These are phyloP conservation scores for Hemicrepidius hirtus DNA, from an alignment of 2,888 invertebrate genomes.

Conservation along the genomic window DNA sequence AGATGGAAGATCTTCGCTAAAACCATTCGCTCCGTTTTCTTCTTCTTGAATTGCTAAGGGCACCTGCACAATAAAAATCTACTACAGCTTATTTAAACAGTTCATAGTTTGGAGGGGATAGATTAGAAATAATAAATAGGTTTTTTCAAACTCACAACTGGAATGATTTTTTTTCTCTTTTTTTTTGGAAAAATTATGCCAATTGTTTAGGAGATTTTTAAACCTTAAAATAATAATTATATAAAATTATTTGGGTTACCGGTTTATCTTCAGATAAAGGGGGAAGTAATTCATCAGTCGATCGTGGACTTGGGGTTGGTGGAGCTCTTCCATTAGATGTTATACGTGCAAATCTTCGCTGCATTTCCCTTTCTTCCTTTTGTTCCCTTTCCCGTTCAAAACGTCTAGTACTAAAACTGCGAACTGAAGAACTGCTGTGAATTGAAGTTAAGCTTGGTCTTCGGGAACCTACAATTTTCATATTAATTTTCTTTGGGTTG, in stretches of 20 bases:
- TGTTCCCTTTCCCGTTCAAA: conserved; percentile 89
- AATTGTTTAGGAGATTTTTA: neutral
- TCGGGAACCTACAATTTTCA: conserved; percentile 80
- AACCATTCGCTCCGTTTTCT: conserved; percentile 67
- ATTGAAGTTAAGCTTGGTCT: conserved; percentile 91
- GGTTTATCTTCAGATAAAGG: conserved; percentile 87
- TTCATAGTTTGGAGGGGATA: neutral
- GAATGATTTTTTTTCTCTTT: neutral
- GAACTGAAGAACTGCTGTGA: conserved; percentile 88
- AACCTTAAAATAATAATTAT: neutral
- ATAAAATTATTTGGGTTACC: conserved; percentile 69
- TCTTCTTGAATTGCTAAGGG: conserved; percentile 70
- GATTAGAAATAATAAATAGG: neutral
- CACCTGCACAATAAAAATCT: conserved; percentile 62
- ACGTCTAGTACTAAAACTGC: conserved; percentile 87
- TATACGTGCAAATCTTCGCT: conserved; percentile 82
- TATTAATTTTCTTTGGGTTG: too few species aligned
- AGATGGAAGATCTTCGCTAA: conserved; percentile 70
- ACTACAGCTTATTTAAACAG: conserved; percentile 15
- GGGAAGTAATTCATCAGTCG: conserved; percentile 88
- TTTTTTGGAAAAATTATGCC: too few species aligned
- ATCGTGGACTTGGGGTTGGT: conserved; percentile 88
- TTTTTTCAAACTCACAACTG: neutral
- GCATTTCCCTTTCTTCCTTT: conserved; percentile 87
- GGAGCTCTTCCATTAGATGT: conserved; percentile 70